Evolutionary conservation across 2,113 vertebrate species (phyloP).

Genomic region (Pelmatolapia mariae): DNA sequence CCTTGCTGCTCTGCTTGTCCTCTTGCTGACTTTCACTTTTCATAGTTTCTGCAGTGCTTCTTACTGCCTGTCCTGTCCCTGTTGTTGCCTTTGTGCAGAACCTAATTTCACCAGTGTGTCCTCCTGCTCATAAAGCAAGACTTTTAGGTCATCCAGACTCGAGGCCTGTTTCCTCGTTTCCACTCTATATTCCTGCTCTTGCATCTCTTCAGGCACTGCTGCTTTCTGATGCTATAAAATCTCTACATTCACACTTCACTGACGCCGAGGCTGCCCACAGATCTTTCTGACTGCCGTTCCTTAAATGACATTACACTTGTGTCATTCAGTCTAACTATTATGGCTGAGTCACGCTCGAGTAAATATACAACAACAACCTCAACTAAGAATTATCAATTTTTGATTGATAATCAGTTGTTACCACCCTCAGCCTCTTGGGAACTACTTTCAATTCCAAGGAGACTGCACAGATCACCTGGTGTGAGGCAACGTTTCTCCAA

Average conservation of each 20-base stretch:
- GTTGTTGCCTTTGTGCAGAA: neutral
- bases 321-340: neutral
- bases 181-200: neutral
- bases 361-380: neutral
- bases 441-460: neutral
- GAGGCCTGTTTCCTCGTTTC: neutral
- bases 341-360: neutral
- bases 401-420: neutral
- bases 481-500: neutral
- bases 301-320: neutral
- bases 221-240: neutral
- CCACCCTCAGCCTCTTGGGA: accelerated
- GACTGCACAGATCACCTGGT: neutral
- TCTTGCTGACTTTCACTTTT: neutral
- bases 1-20: neutral
- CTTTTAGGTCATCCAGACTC: neutral
- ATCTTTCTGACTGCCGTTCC: neutral
- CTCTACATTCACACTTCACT: neutral
- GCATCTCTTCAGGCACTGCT: neutral
- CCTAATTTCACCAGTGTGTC: neutral
- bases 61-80: neutral
- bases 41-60: neutral
- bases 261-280: neutral
- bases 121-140: neutral
- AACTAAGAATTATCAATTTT: neutral